Evolutionary conservation across 1,140 invertebrate genomes (phyloP).

Genomic region (Pseudobourletiella spinata): DNA sequence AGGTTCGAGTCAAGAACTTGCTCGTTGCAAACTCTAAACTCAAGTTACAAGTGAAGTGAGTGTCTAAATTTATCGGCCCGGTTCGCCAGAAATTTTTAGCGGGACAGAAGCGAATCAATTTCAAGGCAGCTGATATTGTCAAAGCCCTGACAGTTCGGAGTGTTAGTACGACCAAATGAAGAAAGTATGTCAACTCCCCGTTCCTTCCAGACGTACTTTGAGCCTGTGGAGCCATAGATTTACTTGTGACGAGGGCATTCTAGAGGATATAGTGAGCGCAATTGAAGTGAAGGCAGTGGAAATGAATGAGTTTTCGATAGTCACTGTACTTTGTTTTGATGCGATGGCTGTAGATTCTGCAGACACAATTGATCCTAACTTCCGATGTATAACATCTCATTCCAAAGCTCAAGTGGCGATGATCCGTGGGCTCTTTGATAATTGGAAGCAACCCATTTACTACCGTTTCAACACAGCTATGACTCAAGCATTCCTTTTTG

Average conservation of each 20-base stretch:
- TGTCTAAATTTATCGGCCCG: neutral
- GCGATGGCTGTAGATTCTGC: constrained; percentile 13
- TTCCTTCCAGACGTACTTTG: neutral
- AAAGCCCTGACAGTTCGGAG: constrained; percentile 2
- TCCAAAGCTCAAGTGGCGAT: constrained; percentile 23
- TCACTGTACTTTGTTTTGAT: constrained; percentile 16
- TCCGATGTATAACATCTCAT: neutral
- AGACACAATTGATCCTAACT: neutral
- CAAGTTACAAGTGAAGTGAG: neutral
- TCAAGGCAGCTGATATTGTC: constrained; percentile 6
- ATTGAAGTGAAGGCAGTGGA: neutral
- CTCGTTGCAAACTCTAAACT: neutral
- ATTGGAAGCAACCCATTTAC: constrained; percentile 40
- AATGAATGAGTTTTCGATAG: neutral
- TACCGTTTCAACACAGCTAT: constrained; percentile 38
- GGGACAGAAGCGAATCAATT: neutral
- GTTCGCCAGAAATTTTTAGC: neutral
- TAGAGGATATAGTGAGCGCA: constrained; percentile 2
- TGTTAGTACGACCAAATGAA: constrained; percentile 7
- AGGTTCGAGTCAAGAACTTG: neutral
- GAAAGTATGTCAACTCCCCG: constrained; percentile 2
- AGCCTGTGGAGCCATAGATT: neutral
- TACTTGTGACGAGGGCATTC: constrained; percentile 4
- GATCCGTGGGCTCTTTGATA: constrained; percentile 29
- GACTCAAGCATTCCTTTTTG: constrained; percentile 25